A percentile compares a stretch with the other conserved stretches of the same genome.
These are phyloP conservation scores for Laticauda colubrina DNA, from an alignment of 2,113 vertebrate species.

Conservation along the genomic window DNA sequence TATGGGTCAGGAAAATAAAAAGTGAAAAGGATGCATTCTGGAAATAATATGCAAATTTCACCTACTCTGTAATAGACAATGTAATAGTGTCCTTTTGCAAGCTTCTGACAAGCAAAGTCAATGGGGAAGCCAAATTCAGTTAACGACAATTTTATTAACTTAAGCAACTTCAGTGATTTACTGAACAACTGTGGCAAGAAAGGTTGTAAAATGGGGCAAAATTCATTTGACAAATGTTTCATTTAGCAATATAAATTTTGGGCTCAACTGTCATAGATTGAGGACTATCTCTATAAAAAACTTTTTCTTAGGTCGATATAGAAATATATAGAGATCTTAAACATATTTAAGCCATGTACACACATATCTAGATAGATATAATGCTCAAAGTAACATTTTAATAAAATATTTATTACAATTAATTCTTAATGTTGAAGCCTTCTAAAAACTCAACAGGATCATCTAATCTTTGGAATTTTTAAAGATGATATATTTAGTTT, in stretches of 20 bases:
- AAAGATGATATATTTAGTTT: neutral
- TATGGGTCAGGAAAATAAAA: conserved; percentile 52
- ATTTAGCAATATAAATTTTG: too few relatives aligned
- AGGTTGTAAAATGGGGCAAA: too few relatives aligned
- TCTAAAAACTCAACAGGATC: neutral
- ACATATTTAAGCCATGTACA: neutral
- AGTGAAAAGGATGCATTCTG: neutral
- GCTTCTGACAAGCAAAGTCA: too few relatives aligned
- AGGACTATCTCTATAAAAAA: neutral
- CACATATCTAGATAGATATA: neutral
- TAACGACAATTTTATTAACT: too few relatives aligned
- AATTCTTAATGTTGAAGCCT: neutral
- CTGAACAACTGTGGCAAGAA: too few relatives aligned
- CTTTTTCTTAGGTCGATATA: neutral
- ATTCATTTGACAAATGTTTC: too few relatives aligned
- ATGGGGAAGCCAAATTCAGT: too few relatives aligned
- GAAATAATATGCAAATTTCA: neutral
- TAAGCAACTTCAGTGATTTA: too few relatives aligned
- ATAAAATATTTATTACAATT: neutral
- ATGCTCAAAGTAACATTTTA: neutral
- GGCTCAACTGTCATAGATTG: neutral
- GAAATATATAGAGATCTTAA: neutral
- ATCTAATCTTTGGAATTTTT: neutral
- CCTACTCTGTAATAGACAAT: neutral
- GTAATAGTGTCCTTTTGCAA: too few relatives aligned